Evolutionary conservation across 2,797 vertebrate species (phyloP), one percentile per base, ranked within the genome.

Genomic region (Onychomys leucogaster): DNA sequence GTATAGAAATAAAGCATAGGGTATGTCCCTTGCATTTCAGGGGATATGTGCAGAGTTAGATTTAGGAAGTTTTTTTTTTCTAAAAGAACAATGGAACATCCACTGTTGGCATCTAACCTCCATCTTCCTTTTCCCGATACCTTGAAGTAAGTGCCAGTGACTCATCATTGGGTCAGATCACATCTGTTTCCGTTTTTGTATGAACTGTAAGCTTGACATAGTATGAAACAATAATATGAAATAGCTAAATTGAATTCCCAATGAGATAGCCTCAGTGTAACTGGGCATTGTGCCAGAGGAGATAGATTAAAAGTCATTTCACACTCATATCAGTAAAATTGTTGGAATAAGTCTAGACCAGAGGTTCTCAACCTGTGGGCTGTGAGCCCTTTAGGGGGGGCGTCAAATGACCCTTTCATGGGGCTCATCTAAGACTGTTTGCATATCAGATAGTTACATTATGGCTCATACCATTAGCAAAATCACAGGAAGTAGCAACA

Each of bases 121-220:
- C 86, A 46, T 91, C 94, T 96, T 97, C 96, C 97, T 90, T 97
- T 97, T 97, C 95, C 88, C 93, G 11, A 76, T 96, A 73, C 63
- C 76, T 90, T 94, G 65, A 71, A 91, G 49, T 95, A 87, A 94
- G 94, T 81, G 90, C 29, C 87, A 29, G 84, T 83, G 81, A 90
- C 83, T 49, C 73, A 49, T 80, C 87, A 10, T 87, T 95, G 89
- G 97, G 96, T 97, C 96, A 97, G 13, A 85, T 78, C 94, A 90
- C 97, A 98, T 97, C 96, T 98, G 97, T 96, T 98, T 98, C 97
- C 96, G 9, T 95, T 95, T 73, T 90, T 90, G 81, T 82, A 43
- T 46, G 73, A 89, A 85, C 76, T 94, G 10, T 61, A 76, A 94
- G 76, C 67, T 86, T 95, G 37, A 57, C 73, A 11, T 17, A 97